Evolutionary conservation across 2,888 invertebrate genomes (phyloP).

Genomic region (Julus scanicus): DNA sequence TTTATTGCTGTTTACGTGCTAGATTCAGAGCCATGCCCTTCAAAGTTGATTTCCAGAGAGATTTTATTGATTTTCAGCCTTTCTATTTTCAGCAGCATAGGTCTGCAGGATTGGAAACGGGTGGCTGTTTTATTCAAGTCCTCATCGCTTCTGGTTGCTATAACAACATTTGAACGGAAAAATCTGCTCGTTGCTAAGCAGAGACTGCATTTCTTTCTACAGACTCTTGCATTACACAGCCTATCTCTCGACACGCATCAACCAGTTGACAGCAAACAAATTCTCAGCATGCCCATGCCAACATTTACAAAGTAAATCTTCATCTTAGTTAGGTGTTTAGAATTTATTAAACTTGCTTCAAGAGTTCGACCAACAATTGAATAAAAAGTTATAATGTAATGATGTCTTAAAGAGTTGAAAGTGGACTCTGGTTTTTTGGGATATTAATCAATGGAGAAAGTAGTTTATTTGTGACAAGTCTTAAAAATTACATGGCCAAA

Average conservation of each 20-base stretch:
- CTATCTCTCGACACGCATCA: background rate
- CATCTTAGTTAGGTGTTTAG: background rate
- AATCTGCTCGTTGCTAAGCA: constrained; percentile 24
- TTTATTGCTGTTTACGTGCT: background rate
- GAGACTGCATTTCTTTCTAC: background rate
- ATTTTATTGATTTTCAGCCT: constrained; percentile 32
- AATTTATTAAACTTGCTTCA: background rate
- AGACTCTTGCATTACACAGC: background rate
- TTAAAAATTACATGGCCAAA: too few species aligned
- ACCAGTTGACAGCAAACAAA: background rate
- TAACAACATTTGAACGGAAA: constrained; percentile 25
- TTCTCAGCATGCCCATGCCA: background rate
- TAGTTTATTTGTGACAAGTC: too few species aligned
- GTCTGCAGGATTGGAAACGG: background rate
- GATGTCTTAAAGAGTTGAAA: too few species aligned
- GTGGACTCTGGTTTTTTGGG: too few species aligned
- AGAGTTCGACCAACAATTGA: background rate
- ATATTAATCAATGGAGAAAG: too few species aligned
- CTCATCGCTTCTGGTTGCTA: constrained; percentile 31
- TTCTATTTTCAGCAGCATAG: constrained; percentile 44
- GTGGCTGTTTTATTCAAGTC: background rate
- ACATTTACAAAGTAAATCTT: background rate
- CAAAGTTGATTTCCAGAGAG: constrained; percentile 41
- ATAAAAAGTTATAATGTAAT: too few species aligned
- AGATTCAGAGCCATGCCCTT: constrained; percentile 39